Evolutionary conservation across 2,888 invertebrate genomes (phyloP), one percentile per base, ranked within the genome.

Genomic region (Herminia tarsipennalis): DNA sequence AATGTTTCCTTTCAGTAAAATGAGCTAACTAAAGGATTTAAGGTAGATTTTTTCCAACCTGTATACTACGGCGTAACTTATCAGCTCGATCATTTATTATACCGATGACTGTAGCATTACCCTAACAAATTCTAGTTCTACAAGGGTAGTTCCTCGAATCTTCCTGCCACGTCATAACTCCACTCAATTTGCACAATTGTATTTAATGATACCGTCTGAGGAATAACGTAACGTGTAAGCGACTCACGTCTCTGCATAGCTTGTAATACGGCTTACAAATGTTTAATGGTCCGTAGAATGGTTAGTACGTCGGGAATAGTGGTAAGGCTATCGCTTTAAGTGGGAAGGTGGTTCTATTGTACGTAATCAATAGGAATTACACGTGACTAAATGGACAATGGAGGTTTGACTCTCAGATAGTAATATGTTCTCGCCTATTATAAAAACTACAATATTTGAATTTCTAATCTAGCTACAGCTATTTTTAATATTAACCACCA

Each of bases 151-250:
- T 54, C 56, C 41, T 56, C 52, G 66, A 56, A 62, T 52, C 65
- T 65, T 56, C 52, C 45, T 65, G 72, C 70, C 48, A 37, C 66
- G 69, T 74, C 73, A 72, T 76, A 72, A 74, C 72, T 70, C 59
- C 61, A 64, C 70, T 72, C 73, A 74, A 73, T 73, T 75, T 70
- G 68, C 70, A 71, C 65, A 66, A 70, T 66, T 57, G 65, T 52
- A 56, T 63, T 68, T 73, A 75, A 74, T 71, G 72, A 65, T 68
- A 65, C 58, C 51, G 61, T 65, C 53, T 37, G 37, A 25, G 42
- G 34, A 43, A 52, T n/a, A n/a, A n/a, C n/a, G n/a, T 43, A 40
- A 32, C 34, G 14, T 47, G 53, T 68, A 67, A 47, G 50, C 66
- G 37, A 70, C 52, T 66, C 50, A 52, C 61, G 53, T 47, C 71